Conservation (phyloP, 2,113 vertebrate genomes). For the Vulpes lagopus region DNA sequence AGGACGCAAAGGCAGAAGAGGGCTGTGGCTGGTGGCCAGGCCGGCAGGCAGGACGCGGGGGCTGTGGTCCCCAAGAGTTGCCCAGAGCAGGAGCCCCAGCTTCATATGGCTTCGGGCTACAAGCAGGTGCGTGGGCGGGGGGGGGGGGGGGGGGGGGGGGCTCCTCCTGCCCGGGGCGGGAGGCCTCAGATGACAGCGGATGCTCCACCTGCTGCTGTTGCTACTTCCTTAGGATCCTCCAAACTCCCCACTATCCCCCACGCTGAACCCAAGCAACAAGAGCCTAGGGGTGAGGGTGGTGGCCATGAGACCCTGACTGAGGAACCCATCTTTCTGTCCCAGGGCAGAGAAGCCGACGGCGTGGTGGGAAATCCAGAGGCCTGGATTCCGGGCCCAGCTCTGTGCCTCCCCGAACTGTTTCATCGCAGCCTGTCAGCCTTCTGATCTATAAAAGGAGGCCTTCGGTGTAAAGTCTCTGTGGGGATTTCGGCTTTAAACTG, state of each 20-base stretch:
- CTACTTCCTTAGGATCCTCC: background rate
- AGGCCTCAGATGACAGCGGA: too few relatives aligned
- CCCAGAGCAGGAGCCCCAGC: background rate
- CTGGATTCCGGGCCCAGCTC: background rate
- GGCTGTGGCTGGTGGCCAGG: background rate
- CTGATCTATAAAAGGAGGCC: background rate
- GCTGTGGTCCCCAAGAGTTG: background rate
- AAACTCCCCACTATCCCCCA: background rate
- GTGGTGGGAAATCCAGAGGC: accelerated
- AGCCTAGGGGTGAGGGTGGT: background rate
- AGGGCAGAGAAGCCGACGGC: background rate
- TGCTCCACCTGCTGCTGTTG: too few relatives aligned
- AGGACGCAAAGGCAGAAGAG: background rate
- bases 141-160: too few relatives aligned
- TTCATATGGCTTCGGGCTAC: background rate
- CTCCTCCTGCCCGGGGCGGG: too few relatives aligned
- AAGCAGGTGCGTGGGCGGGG: accelerated
- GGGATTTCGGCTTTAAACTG: background rate
- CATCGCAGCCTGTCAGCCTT: background rate
- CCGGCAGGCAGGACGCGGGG: background rate
- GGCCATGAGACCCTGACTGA: background rate
- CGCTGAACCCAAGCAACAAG: accelerated
- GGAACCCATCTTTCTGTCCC: background rate
- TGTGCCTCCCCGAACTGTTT: accelerated
- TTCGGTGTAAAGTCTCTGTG: background rate